Base-by-base conservation (phyloP, 2,888 invertebrate genomes). In the Flexamia atlantica region DNA sequence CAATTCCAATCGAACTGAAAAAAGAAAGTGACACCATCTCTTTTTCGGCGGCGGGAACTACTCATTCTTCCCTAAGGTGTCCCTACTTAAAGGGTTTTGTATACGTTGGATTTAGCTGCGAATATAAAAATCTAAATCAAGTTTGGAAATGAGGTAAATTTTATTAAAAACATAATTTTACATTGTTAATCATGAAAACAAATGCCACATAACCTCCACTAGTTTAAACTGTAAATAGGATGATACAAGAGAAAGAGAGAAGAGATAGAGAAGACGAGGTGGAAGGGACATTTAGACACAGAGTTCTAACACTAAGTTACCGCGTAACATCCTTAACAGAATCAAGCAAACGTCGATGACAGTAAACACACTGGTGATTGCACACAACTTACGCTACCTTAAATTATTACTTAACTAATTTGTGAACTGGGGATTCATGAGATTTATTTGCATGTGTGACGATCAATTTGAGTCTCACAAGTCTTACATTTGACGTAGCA, bases 401-500 rank as follows among this genome's bases (percentile, higher is more conserved):
- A 76, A 76, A 76, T 76, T 76, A 76, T 46, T 46, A 28, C 76
- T 76, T 76, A 76, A 76, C 76, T 76, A 76, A 76, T 76, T 76
- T 76, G 76, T 76, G 76, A 36, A 76, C 76, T 20, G 76, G 40
- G 40, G 50, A 40, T 76, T 14, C 76, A 46, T 76, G 50, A 76
- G 80, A 84, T 50, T 88, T 88, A 91, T 88, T 91, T 91, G 89
- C 91, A 91, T 50, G 90, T 91, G 87, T 90, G 90, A 83, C 89
- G 89, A 86, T 91, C 90, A 53, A 90, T 89, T 86, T 89, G 89
- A 57, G 89, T 90, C 86, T 90, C 90, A 87, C 91, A 91, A 46
- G 89, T 95, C 88, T 97, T 94, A 89, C 98, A 98, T 89, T 96
- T 95, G n/a, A 98, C 98, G 85, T 94, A 92, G 91, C 98, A 98